Conservation (phyloP, 2,113 vertebrate genomes). For the Microtus oregoni region DNA sequence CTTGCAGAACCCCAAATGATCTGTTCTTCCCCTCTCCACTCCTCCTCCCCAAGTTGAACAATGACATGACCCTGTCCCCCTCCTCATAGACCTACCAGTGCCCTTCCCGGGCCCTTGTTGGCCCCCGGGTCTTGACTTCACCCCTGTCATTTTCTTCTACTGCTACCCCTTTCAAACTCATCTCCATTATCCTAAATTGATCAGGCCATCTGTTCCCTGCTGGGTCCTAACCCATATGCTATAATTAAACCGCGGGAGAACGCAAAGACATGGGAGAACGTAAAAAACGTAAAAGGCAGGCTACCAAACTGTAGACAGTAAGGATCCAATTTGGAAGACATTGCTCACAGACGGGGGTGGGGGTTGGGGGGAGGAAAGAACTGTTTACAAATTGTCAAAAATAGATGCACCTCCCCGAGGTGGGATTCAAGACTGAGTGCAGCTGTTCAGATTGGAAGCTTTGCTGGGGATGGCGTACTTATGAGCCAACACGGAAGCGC, state of each 20-base stretch:
- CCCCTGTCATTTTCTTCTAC: background rate
- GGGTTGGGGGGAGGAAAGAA: background rate
- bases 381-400: conserved; percentile 8
- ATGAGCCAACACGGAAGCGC: background rate
- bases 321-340: background rate
- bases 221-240: conserved; percentile 44
- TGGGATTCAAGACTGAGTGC: background rate
- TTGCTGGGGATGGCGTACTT: background rate
- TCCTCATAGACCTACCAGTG: background rate
- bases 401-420: background rate
- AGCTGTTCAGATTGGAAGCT: background rate
- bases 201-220: conserved; percentile 44
- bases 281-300: background rate
- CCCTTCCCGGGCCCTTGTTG: too few relatives aligned
- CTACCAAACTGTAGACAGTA: background rate
- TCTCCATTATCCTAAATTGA: conserved; percentile 65
- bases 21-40: background rate
- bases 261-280: conserved; percentile 25
- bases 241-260: conserved; percentile 45
- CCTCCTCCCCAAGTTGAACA: background rate
- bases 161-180: background rate
- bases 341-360: background rate
- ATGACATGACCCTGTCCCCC: background rate
- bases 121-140: background rate
- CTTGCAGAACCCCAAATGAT: background rate